Evolutionary conservation across 2,888 invertebrate species (phyloP), one percentile per base, ranked within the genome.

Genomic region (Thera britannica): DNA sequence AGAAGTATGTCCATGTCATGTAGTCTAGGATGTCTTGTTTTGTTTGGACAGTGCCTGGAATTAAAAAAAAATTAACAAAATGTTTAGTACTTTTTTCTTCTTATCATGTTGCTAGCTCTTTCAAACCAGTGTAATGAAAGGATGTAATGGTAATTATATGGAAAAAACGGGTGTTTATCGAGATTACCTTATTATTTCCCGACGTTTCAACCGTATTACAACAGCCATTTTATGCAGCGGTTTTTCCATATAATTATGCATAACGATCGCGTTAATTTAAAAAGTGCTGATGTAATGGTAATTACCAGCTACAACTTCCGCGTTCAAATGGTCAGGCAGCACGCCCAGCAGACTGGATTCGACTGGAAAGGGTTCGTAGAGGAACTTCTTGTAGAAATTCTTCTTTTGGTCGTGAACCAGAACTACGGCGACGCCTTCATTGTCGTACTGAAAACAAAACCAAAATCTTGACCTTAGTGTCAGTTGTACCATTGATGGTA

Each of bases 351-450:
- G 89, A 83, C 97, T 98, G 0, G 99, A 99, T 88, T 99, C 99
- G 0, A 99, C 99, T 0, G 99, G 99, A 92, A 99, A 99, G 0
- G 99, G 99, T 86, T 99, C 99, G 89, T 99, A 99, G 0, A 99
- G 93, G 93, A 99, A 99, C 87, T 99, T 99, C 86, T 99, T 99
- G 93, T 99, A 99, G 94, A 99, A 99, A 86, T 98, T 98, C 90
- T 99, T 99, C 92, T 99, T 99, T 58, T 97, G 96, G 81, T 99
- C 99, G 82, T 99, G 99, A 0, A 99, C 97, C 73, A 97, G 90
- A 1, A 98, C 97, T 4, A 97, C 97, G 0, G 97, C 97, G 0
- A 97, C 96, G 0, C 98, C 99, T 78, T 97, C 97, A 79, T 97
- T 97, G 89, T 99, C 99, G 83, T 96, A 99, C 94, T 99, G 98